Conservation (phyloP, 64 coral and sea anemone species). For the Trachythela sp. region DNA sequence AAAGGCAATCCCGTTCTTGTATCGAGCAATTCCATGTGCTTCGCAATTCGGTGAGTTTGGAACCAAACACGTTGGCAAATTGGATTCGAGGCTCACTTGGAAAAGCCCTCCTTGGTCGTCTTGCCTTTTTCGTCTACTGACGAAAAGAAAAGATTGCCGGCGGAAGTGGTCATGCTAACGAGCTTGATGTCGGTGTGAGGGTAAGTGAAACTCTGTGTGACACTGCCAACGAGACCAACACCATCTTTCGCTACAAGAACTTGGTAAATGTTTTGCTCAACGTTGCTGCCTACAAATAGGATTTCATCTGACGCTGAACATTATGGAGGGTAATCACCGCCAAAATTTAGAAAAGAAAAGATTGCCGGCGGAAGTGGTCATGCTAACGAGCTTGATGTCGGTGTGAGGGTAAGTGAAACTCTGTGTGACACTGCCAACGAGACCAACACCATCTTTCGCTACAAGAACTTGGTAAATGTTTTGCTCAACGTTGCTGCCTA, state of each 20-base stretch:
- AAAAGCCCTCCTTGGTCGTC: slow-evolving; percentile 21
- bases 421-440: slow-evolving; percentile 35
- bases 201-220: slow-evolving; percentile 24
- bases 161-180: slow-evolving; percentile 34
- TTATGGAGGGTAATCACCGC: too few species aligned
- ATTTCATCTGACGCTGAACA: slow-evolving; percentile 50
- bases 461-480: slow-evolving; percentile 46
- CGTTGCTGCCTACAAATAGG: slow-evolving; percentile 32
- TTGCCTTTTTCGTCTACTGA: not conserved
- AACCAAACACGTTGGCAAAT: not conserved
- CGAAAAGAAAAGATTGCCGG: slow-evolving; percentile 23
- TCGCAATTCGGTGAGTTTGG: not conserved
- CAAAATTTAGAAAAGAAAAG: slow-evolving; percentile 42
- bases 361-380: slow-evolving; percentile 9
- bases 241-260: slow-evolving; percentile 26
- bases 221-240: slow-evolving; percentile 10
- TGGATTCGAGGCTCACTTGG: not conserved
- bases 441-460: not conserved
- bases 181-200: slow-evolving; percentile 23
- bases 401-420: slow-evolving; percentile 11
- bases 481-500: slow-evolving; percentile 19
- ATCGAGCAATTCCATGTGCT: slow-evolving; percentile 57
- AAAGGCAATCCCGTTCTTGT: slow-evolving; percentile 54
- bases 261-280: slow-evolving; percentile 38
- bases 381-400: slow-evolving; percentile 32